Percentiles rank a stretch among this genome's conserved stretches.
Evolutionary conservation across 1,140 invertebrate species (phyloP).

Genomic region (Diabrotica undecimpunctata): DNA sequence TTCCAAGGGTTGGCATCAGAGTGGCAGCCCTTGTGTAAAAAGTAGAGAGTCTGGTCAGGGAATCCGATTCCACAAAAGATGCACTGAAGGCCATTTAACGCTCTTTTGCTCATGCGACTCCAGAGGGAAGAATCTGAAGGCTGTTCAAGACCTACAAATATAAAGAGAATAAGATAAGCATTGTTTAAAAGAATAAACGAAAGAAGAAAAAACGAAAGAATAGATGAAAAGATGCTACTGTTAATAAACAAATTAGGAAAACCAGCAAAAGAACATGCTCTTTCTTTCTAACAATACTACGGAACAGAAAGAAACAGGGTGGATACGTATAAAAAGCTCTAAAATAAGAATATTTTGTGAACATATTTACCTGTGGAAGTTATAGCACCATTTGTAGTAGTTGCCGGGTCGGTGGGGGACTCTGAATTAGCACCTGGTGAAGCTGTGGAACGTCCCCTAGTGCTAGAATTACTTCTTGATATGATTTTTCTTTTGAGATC

Average conservation of each 20-base stretch:
- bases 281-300: too few relatives aligned
- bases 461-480: conserved; percentile 51
- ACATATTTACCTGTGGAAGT: conserved; percentile 54
- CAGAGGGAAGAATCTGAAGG: conserved; percentile 46
- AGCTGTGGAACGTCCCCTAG: conserved; percentile 38
- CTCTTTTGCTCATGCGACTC: conserved; percentile 41
- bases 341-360: too few relatives aligned
- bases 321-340: too few relatives aligned
- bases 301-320: too few relatives aligned
- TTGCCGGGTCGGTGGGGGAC: conserved; percentile 41
- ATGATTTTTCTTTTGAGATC: conserved; percentile 74
- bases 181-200: too few relatives aligned
- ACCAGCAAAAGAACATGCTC: too few relatives aligned
- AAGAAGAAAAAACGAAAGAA: too few relatives aligned
- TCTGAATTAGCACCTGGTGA: conserved; percentile 41
- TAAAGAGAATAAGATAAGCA: not conserved
- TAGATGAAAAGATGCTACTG: too few relatives aligned
- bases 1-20: conserved; percentile 96
- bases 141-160: conserved; percentile 45
- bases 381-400: conserved; percentile 59
- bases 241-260: too few relatives aligned
- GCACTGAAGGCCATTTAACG: conserved; percentile 52
- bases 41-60: conserved; percentile 91
- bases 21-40: conserved; percentile 96
- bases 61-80: conserved; percentile 91